Percentiles rank a stretch among this genome's conserved stretches.
Conservation (phyloP, 2,888 invertebrate species). For the Noctua janthina region DNA sequence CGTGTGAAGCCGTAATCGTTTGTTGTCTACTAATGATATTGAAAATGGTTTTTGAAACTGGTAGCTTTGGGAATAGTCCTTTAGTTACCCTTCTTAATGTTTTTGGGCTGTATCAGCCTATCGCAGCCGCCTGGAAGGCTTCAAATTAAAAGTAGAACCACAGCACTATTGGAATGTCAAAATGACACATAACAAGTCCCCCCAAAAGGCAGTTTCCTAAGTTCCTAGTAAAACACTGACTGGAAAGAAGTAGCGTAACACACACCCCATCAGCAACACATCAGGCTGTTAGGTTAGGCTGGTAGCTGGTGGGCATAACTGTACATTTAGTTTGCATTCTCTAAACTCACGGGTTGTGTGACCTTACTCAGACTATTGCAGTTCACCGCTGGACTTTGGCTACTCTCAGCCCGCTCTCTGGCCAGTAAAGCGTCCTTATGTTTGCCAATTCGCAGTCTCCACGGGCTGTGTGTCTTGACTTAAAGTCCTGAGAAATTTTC, state of each 20-base stretch:
- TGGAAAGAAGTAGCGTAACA: not conserved
- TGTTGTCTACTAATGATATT: slow-evolving; percentile 29
- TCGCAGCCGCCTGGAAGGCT: not conserved
- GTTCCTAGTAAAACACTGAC: not conserved
- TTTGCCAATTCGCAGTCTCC: not conserved
- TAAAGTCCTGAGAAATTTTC: not conserved
- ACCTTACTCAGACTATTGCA: not conserved
- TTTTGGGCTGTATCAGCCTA: not conserved
- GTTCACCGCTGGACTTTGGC: not conserved
- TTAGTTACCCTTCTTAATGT: not conserved
- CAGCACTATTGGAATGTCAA: not conserved
- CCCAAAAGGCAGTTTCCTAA: not conserved
- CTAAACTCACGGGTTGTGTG: too few species aligned
- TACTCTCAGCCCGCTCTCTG: not conserved
- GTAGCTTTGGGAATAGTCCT: not conserved
- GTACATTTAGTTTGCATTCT: not conserved
- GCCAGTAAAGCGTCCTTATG: not conserved
- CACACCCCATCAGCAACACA: not conserved
- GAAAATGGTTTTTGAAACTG: slow-evolving; percentile 34
- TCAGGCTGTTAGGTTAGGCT: not conserved
- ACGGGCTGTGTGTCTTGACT: not conserved
- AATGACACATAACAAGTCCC: not conserved
- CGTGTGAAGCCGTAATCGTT: slow-evolving; percentile 41
- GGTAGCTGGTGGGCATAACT: not conserved
- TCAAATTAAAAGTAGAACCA: not conserved